Conservation (phyloP, 2,888 invertebrate species). For the Lasioglossum morio region DNA sequence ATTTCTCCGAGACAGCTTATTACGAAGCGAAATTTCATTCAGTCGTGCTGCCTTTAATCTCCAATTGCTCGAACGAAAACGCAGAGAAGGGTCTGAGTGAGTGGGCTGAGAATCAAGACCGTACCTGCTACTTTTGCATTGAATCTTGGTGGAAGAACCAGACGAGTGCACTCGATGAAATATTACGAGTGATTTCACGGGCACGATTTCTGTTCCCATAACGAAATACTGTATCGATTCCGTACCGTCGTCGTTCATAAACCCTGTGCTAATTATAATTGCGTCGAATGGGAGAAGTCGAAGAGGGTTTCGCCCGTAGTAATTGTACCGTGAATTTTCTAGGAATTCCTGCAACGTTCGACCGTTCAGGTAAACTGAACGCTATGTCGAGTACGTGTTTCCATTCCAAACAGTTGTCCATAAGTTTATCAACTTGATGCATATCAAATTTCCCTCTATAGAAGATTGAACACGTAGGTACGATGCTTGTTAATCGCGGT, state of each 20-base stretch:
- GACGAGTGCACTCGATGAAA: slow-evolving; percentile 26
- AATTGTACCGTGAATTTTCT: slow-evolving; percentile 56
- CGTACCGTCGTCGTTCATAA: neutral
- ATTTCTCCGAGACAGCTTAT: slow-evolving; percentile 2
- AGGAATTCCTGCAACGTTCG: slow-evolving; percentile 23
- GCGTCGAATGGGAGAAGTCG: slow-evolving; percentile 21
- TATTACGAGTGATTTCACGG: slow-evolving; percentile 27
- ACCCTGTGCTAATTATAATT: slow-evolving; percentile 46
- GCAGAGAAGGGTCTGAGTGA: neutral
- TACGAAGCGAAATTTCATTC: slow-evolving; percentile 26
- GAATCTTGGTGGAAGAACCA: neutral
- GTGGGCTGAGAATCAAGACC: neutral
- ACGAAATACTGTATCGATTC: slow-evolving; percentile 44
- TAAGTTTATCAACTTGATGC: neutral
- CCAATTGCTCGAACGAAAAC: slow-evolving; percentile 33
- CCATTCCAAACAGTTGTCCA: neutral
- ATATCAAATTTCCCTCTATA: neutral
- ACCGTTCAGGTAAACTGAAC: neutral
- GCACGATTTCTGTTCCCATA: neutral
- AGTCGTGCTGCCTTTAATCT: slow-evolving; percentile 36
- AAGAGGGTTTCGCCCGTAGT: slow-evolving; percentile 20
- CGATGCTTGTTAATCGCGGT: neutral
- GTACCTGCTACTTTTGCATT: neutral
- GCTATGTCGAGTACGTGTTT: neutral
- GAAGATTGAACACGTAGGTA: neutral